Conservation (phyloP, 2,797 vertebrate species). For the Mus minutoides region DNA sequence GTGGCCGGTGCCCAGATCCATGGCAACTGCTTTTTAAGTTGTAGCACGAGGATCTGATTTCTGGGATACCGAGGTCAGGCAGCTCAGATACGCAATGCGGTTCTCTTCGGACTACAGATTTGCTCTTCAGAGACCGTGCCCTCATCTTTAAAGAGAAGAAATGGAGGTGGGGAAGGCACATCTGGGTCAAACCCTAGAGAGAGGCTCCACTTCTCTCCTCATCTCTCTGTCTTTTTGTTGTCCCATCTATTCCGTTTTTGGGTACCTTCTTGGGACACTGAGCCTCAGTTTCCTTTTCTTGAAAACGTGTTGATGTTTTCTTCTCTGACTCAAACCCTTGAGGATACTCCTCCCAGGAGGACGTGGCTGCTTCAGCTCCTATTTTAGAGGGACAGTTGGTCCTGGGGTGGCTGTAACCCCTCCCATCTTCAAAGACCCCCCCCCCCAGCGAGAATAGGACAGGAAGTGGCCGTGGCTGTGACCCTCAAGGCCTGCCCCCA, state of each 20-base stretch:
- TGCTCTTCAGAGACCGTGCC: not conserved
- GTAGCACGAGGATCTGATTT: fast-evolving
- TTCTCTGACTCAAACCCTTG: not conserved
- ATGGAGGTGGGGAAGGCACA: not conserved
- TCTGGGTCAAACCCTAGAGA: not conserved
- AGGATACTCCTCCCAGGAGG: not conserved
- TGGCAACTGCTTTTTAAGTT: not conserved
- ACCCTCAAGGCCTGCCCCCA: not conserved
- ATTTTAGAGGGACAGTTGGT: too few relatives aligned
- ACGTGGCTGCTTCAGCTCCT: too few relatives aligned
- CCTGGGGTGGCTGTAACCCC: not conserved
- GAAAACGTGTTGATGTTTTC: not conserved
- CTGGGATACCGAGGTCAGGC: not conserved
- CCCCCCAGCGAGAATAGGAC: not conserved
- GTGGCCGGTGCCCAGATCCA: not conserved
- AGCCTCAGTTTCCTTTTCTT: not conserved
- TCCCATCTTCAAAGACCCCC: not conserved
- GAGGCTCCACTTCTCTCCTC: not conserved
- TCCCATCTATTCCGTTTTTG: too few relatives aligned
- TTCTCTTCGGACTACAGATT: not conserved
- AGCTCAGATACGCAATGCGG: fast-evolving
- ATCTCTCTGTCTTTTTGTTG: not conserved
- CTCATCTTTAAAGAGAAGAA: not conserved
- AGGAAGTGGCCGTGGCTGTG: not conserved
- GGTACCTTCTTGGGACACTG: not conserved